Conservation (phyloP, 1,140 invertebrate species). For the Drosophila melanica region DNA sequence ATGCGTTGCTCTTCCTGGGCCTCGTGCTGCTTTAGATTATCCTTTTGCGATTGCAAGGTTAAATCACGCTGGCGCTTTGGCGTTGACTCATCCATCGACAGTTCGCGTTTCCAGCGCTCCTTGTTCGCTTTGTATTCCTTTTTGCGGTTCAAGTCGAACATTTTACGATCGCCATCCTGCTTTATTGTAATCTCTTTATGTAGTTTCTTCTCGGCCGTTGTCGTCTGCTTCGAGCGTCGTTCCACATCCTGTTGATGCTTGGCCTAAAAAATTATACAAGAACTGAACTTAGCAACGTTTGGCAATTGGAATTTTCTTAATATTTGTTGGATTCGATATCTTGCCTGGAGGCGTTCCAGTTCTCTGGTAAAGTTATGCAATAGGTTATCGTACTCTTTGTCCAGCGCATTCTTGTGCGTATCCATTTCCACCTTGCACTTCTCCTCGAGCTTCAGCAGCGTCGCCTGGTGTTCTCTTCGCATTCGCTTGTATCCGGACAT, state of each 20-base stretch:
- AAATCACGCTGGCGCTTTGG: constrained; percentile 96
- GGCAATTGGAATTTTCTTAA: neutral
- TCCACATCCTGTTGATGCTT: constrained; percentile 96
- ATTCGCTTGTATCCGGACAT: constrained; percentile 99
- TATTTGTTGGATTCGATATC: neutral
- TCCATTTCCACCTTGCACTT: constrained; percentile 98
- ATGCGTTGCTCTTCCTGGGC: constrained; percentile 95
- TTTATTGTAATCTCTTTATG: constrained; percentile 95
- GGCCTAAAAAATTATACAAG: constrained; percentile 81
- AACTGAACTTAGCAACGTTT: neutral
- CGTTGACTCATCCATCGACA: constrained; percentile 95
- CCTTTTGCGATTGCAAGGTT: constrained; percentile 95
- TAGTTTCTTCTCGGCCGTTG: constrained; percentile 95
- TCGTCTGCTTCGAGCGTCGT: constrained; percentile 94
- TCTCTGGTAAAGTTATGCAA: constrained; percentile 96
- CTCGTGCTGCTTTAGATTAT: constrained; percentile 95
- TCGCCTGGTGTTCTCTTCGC: constrained; percentile 98
- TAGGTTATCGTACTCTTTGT: constrained; percentile 98
- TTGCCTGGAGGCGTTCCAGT: constrained; percentile 93
- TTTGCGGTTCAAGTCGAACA: constrained; percentile 95
- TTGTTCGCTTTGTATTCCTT: constrained; percentile 99
- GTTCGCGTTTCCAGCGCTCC: constrained; percentile 97
- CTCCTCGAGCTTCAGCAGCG: constrained; percentile 95
- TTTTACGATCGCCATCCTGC: constrained; percentile 94
- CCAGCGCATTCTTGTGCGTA: constrained; percentile 95